Base-by-base conservation (phyloP, 2,113 vertebrate species). In the Chlamydotis undulata region DNA sequence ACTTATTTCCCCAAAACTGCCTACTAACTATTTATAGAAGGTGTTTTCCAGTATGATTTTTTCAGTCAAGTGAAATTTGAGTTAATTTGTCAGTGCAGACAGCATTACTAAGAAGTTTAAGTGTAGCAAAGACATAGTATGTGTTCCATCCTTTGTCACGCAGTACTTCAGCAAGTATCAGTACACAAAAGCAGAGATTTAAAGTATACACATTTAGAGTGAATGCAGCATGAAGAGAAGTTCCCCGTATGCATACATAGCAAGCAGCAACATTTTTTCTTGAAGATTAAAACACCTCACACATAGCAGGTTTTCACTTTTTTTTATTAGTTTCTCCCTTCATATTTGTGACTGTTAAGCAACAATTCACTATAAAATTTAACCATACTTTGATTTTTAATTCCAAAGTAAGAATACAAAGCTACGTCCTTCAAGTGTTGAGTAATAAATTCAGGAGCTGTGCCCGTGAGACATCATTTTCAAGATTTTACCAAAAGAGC, bases 231-330 rank as follows among this genome's bases (percentile, higher is more conserved):
- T 73, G 39, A 95, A 86, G 55, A 87, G 49, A 57, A 25, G 28
- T 39, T 45, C 24, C 56, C 59, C 49, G 5, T n/a, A 35, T 41
- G 41, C 71, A 88, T 77, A 85, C 65, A 39, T 85, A 92, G 45
- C 49, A 95, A 83, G 74, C 41, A 91, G 77, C 86, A 91, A 85
- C 71, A 61, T 90, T 95, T 96, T 50, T 9, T 70, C 77, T 78
- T 50, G 39, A 94, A 92, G 57, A 12, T 82, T 53, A 82, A 95
- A 74, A 96, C 77, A 91, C 6, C 15, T 70, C 0, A 0, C 5
- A 21, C 11, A 39, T 18, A 70, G n/a, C 18, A 82, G 12, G 31
- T 23, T 56, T 39, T 37, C 55, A 83, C n/a, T 74, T 53, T 70
- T 75, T 71, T 76, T 10, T 23, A 93, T 45, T 84, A 74, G 23